Base-by-base conservation (phyloP, 2,888 invertebrate genomes). In the Lordiphosa fenestrarum region DNA sequence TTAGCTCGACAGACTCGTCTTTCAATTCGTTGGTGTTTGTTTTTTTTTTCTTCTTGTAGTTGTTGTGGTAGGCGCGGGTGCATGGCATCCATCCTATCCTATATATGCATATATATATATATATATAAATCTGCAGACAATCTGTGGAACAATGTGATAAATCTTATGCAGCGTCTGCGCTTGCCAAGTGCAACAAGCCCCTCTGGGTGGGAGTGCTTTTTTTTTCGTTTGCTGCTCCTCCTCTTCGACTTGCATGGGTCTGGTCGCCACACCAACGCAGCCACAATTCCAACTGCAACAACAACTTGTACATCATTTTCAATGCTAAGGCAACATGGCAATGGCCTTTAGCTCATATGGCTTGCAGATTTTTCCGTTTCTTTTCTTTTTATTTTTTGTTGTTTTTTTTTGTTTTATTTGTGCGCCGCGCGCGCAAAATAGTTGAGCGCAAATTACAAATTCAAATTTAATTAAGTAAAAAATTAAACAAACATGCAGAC, bases 131-230 rank as follows among this genome's bases (percentile, higher is more conserved):
- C 80, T 82, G 81, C 82, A 81, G 81, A 81, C 85, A 81, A 81
- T 81, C 81, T 81, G 85, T 85, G 74, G 77, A 85, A 86, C 85
- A 85, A 87, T 85, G 87, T 85, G 87, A 85, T 85, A 85, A 85
- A 85, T 85, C 85, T 85, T 85, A 66, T 71, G 73, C 65, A 55
- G 58, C 80, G 68, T 44, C 33, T 33, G 44, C 44, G 44, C 9
- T 23, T 44, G 44, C 44, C 44, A 62, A 69, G 65, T 67, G 75
- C 71, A 67, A 64, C 71, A 60, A 74, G 55, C 72, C 77, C 72
- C 76, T 44, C 82, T 73, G 84, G 76, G 76, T 77, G 76, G 76
- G 76, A 77, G 76, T 76, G 84, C 76, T 80, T 67, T 51, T 50
- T 38, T 38, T 19, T 44, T 13, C 13, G 33, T 13, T 7, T 33